phyloP scores from a whole-genome alignment of 2,888 invertebrate genomes.

The Nebria brevicollis region DNA sequence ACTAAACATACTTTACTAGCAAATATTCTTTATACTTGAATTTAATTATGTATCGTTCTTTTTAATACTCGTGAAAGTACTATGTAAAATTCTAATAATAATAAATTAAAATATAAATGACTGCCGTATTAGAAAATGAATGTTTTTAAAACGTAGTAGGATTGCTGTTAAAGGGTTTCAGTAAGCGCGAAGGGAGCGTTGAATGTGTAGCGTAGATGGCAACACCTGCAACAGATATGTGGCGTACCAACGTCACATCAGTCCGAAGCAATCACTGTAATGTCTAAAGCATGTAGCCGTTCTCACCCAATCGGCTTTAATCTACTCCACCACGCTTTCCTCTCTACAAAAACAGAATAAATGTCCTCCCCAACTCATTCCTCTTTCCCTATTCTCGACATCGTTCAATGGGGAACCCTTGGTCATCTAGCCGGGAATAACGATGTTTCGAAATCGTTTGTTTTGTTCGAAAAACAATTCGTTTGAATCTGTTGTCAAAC shows the following conservation, averaged over 20 bases:
- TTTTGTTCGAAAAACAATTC: not conserved
- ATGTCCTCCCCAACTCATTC: slow-evolving; percentile 50
- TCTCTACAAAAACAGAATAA: slow-evolving; percentile 20
- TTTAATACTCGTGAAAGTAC: too few species aligned
- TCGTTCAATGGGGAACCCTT: not conserved
- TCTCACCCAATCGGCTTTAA: slow-evolving; percentile 57
- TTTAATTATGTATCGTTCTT: too few species aligned
- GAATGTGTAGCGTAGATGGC: slow-evolving; percentile 43
- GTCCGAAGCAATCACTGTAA: slow-evolving; percentile 61
- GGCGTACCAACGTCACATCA: slow-evolving; percentile 57
- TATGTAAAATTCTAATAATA: too few species aligned
- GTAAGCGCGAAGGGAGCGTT: slow-evolving; percentile 45
- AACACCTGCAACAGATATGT: slow-evolving; percentile 61
- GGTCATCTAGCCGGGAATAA: slow-evolving; percentile 2
- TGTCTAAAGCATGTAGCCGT: slow-evolving; percentile 62
- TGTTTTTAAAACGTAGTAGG: not conserved
- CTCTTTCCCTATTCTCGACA: slow-evolving; percentile 54
- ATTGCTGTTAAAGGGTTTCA: slow-evolving; percentile 11
- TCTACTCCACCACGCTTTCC: slow-evolving; percentile 22
- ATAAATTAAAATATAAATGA: not conserved
- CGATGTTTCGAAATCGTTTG: slow-evolving; percentile 22
- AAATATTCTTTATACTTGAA: too few species aligned
- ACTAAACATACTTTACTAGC: too few species aligned
- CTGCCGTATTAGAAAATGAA: not conserved
- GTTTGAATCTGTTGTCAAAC: not conserved